A percentile compares a stretch with the other conserved stretches of the same genome.
phyloP scores from a whole-genome alignment of 2,797 vertebrate genomes.

The Tangara arthus region DNA sequence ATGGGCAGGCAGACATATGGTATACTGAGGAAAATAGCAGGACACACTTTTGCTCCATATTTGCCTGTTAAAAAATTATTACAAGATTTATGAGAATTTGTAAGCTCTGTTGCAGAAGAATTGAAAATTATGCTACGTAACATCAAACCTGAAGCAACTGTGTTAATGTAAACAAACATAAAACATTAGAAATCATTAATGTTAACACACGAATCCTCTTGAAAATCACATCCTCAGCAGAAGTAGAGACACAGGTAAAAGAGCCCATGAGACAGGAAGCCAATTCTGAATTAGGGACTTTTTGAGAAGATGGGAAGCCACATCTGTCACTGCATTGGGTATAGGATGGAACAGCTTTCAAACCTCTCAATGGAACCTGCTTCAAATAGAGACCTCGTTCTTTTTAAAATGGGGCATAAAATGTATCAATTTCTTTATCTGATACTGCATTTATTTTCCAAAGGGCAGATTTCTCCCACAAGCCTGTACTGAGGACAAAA shows the following conservation, averaged over 20 bases:
- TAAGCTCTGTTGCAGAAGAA: not conserved
- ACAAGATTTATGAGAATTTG: not conserved
- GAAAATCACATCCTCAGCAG: not conserved
- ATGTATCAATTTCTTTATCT: not conserved
- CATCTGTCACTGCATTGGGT: not conserved
- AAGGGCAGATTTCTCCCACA: not conserved
- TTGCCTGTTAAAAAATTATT: conserved; percentile 79
- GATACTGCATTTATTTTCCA: not conserved
- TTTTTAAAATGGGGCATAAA: not conserved
- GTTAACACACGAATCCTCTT: not conserved
- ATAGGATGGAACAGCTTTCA: not conserved
- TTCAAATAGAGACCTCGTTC: not conserved
- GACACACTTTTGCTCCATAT: conserved; percentile 81
- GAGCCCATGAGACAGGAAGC: not conserved
- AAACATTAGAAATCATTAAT: not conserved
- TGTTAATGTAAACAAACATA: not conserved
- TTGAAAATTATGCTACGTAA: not conserved
- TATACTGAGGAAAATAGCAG: conserved; percentile 82
- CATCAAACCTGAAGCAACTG: not conserved
- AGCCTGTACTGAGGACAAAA: not conserved
- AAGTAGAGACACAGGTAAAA: not conserved
- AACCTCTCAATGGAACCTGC: not conserved
- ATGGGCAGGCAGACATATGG: conserved; percentile 85
- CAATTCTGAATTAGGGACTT: not conserved
- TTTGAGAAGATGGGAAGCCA: not conserved